These are phyloP conservation scores for cat (Felis catus) DNA, from an alignment of 2,113 vertebrate genomes.

Conservation along the genomic window DNA sequence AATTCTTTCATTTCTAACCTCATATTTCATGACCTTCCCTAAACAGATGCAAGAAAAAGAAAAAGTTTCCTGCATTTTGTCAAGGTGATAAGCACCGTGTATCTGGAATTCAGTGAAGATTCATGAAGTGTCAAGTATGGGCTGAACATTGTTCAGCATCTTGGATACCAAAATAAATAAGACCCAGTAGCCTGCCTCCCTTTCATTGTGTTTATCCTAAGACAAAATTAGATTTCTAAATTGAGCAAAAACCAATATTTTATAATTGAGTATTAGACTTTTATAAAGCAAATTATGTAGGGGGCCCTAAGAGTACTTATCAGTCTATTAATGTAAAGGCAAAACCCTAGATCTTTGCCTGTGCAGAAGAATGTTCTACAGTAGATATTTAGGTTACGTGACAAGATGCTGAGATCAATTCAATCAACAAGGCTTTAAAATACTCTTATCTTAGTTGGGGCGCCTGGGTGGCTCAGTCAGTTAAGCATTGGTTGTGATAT, in stretches of 20 bases:
- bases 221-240: conserved; percentile 8
- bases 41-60: not conserved
- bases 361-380: not conserved
- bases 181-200: not conserved
- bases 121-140: not conserved
- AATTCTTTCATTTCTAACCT: not conserved
- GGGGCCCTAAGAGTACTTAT: not conserved
- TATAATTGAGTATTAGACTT: conserved; percentile 39
- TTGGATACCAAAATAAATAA: not conserved
- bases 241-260: conserved; percentile 7
- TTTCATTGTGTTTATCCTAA: not conserved
- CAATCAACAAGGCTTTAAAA: conserved; percentile 55
- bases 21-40: not conserved
- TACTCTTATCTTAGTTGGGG: conserved; percentile 23
- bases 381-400: conserved; percentile 35
- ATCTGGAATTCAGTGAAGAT: not conserved
- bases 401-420: conserved; percentile 42
- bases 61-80: not conserved
- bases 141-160: not conserved
- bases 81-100: not conserved
- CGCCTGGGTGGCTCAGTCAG: too few species aligned
- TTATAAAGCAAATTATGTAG: conserved; percentile 9
- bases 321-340: not conserved
- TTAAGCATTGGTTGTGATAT: too few species aligned
- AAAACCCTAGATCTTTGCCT: not conserved